These are phyloP conservation scores for Setipinna tenuifilis DNA, from an alignment of 2,797 vertebrate species.

Conservation along the genomic window DNA sequence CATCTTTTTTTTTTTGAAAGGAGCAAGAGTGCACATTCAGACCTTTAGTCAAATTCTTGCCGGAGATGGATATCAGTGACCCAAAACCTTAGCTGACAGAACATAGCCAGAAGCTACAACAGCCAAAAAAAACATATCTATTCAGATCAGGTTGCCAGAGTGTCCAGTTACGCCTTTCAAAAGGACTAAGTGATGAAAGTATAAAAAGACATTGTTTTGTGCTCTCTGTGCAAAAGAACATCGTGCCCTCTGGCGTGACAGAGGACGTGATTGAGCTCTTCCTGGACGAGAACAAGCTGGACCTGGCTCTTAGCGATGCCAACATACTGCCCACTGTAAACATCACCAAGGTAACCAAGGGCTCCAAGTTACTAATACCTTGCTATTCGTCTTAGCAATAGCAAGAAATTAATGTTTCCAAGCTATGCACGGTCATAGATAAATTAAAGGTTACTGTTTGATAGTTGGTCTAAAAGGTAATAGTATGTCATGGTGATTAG, in stretches of 20 bases:
- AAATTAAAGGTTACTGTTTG: too few relatives aligned
- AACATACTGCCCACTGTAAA: conserved; percentile 79
- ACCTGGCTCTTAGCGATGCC: conserved; percentile 78
- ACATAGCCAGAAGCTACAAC: background rate
- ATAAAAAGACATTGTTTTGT: conserved; percentile 22
- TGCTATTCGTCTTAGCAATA: background rate
- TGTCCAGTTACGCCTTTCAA: background rate
- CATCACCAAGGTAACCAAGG: conserved; percentile 80
- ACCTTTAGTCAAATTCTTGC: background rate
- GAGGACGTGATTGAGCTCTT: conserved; percentile 92
- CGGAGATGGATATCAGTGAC: background rate
- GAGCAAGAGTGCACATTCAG: background rate
- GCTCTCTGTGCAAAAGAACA: conserved; percentile 75
- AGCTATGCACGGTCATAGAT: too few relatives aligned
- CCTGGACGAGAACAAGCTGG: conserved; percentile 87
- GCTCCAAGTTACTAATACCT: background rate
- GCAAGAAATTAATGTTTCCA: background rate
- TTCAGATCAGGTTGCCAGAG: background rate
- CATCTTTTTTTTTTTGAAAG: background rate
- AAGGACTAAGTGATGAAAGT: background rate
- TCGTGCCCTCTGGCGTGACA: conserved; percentile 81
- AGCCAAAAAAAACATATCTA: background rate
- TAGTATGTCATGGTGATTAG: background rate
- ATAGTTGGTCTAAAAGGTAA: too few relatives aligned
- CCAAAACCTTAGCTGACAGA: background rate